Base-by-base conservation (phyloP, 1,140 invertebrate species). In the Drosophila nigrodunni region DNA sequence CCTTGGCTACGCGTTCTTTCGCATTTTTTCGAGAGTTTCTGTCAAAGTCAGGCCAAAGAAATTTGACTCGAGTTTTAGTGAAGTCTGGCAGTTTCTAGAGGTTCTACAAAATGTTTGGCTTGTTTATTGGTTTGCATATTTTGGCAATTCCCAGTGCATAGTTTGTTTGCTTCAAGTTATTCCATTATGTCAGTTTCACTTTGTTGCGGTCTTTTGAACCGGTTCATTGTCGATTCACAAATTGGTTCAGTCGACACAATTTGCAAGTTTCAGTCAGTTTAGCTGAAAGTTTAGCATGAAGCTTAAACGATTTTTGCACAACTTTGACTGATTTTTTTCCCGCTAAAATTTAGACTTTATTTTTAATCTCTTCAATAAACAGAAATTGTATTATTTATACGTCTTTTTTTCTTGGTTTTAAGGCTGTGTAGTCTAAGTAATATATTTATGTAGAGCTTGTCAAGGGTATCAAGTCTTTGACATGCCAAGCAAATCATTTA, bases 71-170 rank as follows among this genome's bases (percentile, higher is more conserved):
- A 50, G 7, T 49, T 49, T 49, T 2, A 13, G 2, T 13, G 47
- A 25, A n/a, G 21, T 13, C 50, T 6, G 25, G 25, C 3, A 54
- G 30, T 54, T 54, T 35, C 8, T 13, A 43, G 41, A 43, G 41
- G 21, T 34, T 43, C n/a, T 30, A 3, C 11, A 43, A 25, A 52
- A 34, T 52, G 50, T 54, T 54, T 54, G 49, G 6, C 8, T 52
- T 52, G 50, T 54, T 54, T 54, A 54, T 54, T 37, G 34, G 50
- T 54, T 54, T 37, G 34, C 50, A 54, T 37, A 54, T 54, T 54
- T 54, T 35, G 50, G 30, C 50, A 54, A 35, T 54, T 54, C 34
- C 30, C 34, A 13, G 2, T 34, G 47, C 49, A 52, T 5, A 34
- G 25, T n/a, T 13, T 43, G 41, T 13, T 30, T 50, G 30, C 7